Conservation (phyloP, 1,140 invertebrate species). For the Harlomillsia oculata region DNA sequence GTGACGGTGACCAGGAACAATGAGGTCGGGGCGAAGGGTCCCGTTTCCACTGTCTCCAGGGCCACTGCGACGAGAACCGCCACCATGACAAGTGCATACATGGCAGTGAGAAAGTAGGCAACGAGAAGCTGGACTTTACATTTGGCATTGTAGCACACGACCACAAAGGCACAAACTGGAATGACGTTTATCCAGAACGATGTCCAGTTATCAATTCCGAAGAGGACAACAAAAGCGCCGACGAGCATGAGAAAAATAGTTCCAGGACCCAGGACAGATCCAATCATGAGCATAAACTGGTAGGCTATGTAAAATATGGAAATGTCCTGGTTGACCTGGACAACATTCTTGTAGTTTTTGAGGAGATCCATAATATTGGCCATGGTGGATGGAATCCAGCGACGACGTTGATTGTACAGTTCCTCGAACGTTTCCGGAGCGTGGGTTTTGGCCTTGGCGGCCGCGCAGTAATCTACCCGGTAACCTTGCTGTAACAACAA, state of each 20-base stretch:
- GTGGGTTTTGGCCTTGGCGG: conserved; percentile 55
- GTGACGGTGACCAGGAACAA: conserved; percentile 60
- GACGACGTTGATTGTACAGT: conserved; percentile 53
- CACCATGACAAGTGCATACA: conserved; percentile 85
- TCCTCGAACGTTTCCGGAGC: conserved; percentile 52
- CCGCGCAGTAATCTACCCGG: conserved; percentile 55
- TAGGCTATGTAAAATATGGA: conserved; percentile 49
- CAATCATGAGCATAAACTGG: conserved; percentile 44
- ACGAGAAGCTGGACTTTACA: conserved; percentile 39
- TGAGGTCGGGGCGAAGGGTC: conserved; percentile 64
- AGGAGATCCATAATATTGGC: conserved; percentile 57
- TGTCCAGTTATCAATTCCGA: conserved; percentile 44
- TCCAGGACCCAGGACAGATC: conserved; percentile 51
- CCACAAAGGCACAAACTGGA: conserved; percentile 43
- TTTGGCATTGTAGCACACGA: conserved; percentile 45
- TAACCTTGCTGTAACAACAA: conserved; percentile 53
- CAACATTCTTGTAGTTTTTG: conserved; percentile 44
- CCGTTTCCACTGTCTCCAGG: conserved; percentile 68
- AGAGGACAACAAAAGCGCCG: conserved; percentile 49
- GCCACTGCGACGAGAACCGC: conserved; percentile 78
- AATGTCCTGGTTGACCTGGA: conserved; percentile 49
- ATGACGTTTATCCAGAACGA: conserved; percentile 43
- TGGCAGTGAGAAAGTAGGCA: conserved; percentile 61
- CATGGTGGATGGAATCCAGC: conserved; percentile 57
- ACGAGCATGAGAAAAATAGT: conserved; percentile 55